Evolutionary conservation across 1,140 invertebrate genomes (phyloP), one percentile per base, ranked within the genome.

Genomic region (Megathymus violae): DNA sequence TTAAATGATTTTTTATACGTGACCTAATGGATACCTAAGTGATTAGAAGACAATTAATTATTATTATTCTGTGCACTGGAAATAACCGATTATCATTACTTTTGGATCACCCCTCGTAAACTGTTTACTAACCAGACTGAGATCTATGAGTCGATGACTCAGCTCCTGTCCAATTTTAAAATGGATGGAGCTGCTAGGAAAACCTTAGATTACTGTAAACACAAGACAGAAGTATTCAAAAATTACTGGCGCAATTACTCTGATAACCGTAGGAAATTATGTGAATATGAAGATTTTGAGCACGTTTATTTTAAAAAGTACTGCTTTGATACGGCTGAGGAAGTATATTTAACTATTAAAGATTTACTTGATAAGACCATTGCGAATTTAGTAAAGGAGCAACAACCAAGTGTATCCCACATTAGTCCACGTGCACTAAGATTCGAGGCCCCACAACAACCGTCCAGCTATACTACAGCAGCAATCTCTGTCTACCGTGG

Each of bases 141-240:
- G 19, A 59, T 63, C 40, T 22, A 40, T 0, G 51, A 67, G 0
- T 15, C 19, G 19, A 40, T 67, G 10, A 43, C 13, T 7, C 54
- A 62, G 36, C n/a, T 56, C 14, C 27, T 62, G 15, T 62, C 22
- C 2, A 67, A 62, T 31, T 62, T 67, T 67, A 67, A 67, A 36
- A 67, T 59, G 43, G 65, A 67, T 40, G 47, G 65, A 9, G n/a
- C n/a, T n/a, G n/a, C n/a, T n/a, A n/a, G n/a, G n/a, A n/a, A n/a
- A n/a, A n/a, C n/a, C n/a, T n/a, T n/a, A 36, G 61, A 60, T 9
- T 68, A 68, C 41, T 68, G 43, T 34, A 69, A 61, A 11, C 17
- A 50, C 4, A 48, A 48, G n/a, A 1, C 14, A 9, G 22, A 34
- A 0, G 16, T 47, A 11, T 47, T 64, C 16, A 51, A 64, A 41